These are phyloP conservation scores for Grammomys dolichurus DNA, from an alignment of 2,113 vertebrate genomes.

Conservation along the genomic window DNA sequence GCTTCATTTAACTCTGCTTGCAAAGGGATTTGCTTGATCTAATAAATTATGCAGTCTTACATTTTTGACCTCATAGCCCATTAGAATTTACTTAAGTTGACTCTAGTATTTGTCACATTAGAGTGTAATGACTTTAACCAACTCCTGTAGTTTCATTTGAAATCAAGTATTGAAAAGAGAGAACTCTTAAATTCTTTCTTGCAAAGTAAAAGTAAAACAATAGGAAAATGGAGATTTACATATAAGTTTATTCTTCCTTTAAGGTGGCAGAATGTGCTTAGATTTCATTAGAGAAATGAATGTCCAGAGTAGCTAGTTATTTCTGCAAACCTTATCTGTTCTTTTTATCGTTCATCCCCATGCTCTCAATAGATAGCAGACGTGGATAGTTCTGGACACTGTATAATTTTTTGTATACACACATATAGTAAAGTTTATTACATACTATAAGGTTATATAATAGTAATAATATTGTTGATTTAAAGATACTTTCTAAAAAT, in stretches of 20 bases:
- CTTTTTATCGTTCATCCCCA: no score
- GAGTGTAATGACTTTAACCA: conserved; percentile 68
- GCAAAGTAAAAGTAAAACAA: neutral
- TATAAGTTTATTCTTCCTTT: neutral
- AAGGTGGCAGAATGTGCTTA: neutral
- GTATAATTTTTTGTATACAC: neutral
- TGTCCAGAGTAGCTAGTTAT: neutral
- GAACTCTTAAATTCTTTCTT: conserved; percentile 73
- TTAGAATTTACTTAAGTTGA: conserved; percentile 83
- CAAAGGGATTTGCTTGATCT: conserved; percentile 85
- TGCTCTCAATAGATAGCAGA: neutral
- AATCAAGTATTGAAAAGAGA: conserved; percentile 56
- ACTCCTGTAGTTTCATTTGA: conserved; percentile 70
- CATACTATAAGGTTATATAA: neutral
- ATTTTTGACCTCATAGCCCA: conserved; percentile 86
- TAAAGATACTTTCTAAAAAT: neutral
- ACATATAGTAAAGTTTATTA: neutral
- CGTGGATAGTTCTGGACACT: neutral
- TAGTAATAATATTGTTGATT: neutral
- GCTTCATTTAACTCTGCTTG: conserved; percentile 83
- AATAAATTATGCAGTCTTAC: conserved; percentile 88
- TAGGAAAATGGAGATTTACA: neutral
- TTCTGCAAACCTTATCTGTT: neutral
- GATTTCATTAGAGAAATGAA: conserved; percentile 12
- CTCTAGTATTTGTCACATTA: conserved; percentile 80